Evolutionary conservation across 2,797 vertebrate genomes (phyloP).

Genomic region (Sebastes oblongus): DNA sequence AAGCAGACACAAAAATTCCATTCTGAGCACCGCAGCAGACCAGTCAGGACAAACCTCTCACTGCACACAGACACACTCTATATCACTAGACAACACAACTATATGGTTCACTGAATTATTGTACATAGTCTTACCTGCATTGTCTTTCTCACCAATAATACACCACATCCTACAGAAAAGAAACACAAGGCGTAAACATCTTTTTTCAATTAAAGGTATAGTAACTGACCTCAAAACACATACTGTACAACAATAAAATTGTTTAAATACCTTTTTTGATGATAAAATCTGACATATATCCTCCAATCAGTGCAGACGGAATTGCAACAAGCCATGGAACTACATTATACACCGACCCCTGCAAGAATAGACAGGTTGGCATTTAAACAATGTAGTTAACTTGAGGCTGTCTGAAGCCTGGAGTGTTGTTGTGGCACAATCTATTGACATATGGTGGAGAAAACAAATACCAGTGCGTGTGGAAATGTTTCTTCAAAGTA

Average conservation of each 20-base stretch:
- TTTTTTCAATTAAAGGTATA: not conserved
- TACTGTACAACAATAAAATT: not conserved
- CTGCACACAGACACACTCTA: not conserved
- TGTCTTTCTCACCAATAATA: conserved; percentile 84
- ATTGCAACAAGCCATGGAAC: conserved; percentile 91
- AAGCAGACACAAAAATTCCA: conserved; percentile 3
- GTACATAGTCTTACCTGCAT: conserved; percentile 87
- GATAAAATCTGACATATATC: conserved; percentile 87
- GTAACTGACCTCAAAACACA: not conserved
- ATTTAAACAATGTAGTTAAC: not conserved
- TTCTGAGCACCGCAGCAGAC: not conserved
- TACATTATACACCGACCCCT: conserved; percentile 92
- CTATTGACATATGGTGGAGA: not conserved
- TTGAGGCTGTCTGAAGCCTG: not conserved
- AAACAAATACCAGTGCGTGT: conserved; percentile 81
- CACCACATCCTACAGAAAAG: conserved; percentile 80
- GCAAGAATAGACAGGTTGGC: conserved; percentile 1
- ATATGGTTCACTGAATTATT: not conserved
- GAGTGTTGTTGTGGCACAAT: no score
- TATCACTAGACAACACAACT: not conserved
- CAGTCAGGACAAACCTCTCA: not conserved
- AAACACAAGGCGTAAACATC: not conserved
- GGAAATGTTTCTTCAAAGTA: conserved; percentile 93
- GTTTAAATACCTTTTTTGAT: conserved; percentile 83
- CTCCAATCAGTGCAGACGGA: conserved; percentile 83